phyloP scores from a whole-genome alignment of 2,888 invertebrate genomes.

The Conomelus anceps region DNA sequence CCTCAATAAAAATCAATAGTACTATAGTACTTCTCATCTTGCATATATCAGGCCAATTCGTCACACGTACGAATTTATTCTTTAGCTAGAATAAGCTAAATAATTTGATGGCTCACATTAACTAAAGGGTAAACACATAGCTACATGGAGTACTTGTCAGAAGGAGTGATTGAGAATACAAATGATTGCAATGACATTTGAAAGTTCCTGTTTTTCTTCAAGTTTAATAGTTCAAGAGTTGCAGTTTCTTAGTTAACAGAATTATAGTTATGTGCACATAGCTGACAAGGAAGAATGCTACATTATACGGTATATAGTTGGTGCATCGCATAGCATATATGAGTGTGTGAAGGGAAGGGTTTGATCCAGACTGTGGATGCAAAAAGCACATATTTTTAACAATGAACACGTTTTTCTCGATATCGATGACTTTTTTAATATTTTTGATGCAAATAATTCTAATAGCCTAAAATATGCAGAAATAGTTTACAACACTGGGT shows the following conservation, averaged over 20 bases:
- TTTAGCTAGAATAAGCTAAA: no score
- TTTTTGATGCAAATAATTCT: no score
- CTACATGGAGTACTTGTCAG: not conserved
- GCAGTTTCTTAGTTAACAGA: not conserved
- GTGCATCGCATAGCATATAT: not conserved
- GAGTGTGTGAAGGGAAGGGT: not conserved
- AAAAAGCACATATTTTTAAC: not conserved
- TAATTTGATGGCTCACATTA: no score
- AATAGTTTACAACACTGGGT: no score
- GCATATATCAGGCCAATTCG: no score
- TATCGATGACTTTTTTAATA: no score
- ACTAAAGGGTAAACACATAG: no score
- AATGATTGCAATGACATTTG: no score
- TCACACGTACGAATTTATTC: no score
- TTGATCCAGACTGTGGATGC: not conserved
- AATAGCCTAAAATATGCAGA: no score
- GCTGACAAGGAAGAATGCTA: not conserved
- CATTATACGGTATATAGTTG: not conserved
- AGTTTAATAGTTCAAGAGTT: not conserved
- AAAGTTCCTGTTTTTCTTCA: not conserved
- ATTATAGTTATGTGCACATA: not conserved
- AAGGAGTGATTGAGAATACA: not conserved
- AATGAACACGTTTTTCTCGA: not conserved
- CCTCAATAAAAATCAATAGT: no score
- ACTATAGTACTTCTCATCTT: no score